Conservation (phyloP, 2,797 vertebrate genomes). For the Peromyscus eremicus region DNA sequence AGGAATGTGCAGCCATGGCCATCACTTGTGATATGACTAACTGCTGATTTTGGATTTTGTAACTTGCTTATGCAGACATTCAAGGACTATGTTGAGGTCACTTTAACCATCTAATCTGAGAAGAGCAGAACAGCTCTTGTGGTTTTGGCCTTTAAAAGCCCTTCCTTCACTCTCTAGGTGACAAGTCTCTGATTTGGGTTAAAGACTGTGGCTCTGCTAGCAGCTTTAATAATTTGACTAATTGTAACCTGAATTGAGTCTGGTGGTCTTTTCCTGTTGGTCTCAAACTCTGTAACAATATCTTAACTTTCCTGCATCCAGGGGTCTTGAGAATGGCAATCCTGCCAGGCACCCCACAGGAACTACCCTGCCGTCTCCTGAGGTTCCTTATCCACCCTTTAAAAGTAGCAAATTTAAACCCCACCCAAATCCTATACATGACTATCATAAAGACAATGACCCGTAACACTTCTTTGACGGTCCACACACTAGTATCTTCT, state of each 20-base stretch:
- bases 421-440: not conserved
- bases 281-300: not conserved
- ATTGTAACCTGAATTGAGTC: not conserved
- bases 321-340: not conserved
- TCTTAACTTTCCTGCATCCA: no score
- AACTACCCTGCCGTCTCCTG: not conserved
- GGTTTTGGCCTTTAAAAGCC: not conserved
- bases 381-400: not conserved
- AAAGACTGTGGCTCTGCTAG: no score
- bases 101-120: not conserved
- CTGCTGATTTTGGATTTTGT: not conserved
- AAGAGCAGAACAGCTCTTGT: not conserved
- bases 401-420: not conserved
- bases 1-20: not conserved
- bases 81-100: not conserved
- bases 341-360: not conserved
- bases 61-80: not conserved
- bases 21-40: not conserved
- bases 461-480: not conserved
- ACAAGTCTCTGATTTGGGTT: not conserved
- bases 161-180: not conserved
- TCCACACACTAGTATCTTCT: not conserved
- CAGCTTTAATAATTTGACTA: not conserved
- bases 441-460: not conserved
- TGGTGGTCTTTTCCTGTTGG: not conserved